Evolutionary conservation across 2,113 vertebrate genomes (phyloP).

Genomic region (human): GRCh38 chr5:161840001-161840500

Average conservation of each 20-base stretch:
- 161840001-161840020: too few species aligned
- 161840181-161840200: conserved; percentile 39
- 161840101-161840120: background rate
- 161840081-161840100: background rate
- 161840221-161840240: background rate
- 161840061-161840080: background rate
- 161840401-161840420: background rate
- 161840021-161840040: background rate
- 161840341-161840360: background rate
- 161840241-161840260: background rate
- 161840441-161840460: background rate
- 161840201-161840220: background rate
- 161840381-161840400: background rate
- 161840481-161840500: background rate
- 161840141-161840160: background rate
- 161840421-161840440: background rate
- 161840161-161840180: background rate
- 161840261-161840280: conserved; percentile 14
- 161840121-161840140: background rate
- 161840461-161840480: background rate
- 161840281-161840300: background rate
- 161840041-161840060: background rate
- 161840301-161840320: background rate
- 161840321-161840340: background rate
- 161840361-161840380: background rate